Conservation (phyloP, 2,113 vertebrate species). For the Proterorhinus semilunaris region DNA sequence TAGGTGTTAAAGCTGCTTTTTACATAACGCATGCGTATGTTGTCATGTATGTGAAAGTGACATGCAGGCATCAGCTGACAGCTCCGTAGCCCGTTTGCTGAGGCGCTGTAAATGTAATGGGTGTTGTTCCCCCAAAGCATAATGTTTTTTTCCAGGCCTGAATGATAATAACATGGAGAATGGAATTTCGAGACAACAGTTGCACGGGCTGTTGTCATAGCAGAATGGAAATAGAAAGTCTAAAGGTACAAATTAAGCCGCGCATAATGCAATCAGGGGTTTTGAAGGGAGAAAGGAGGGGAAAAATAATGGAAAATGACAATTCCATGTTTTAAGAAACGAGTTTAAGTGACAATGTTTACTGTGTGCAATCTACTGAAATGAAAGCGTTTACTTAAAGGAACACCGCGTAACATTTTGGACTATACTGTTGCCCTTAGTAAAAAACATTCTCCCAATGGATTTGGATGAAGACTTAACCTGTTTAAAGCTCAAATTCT, state of each 20-base stretch:
- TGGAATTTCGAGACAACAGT: conserved; percentile 38
- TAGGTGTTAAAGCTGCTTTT: conserved; percentile 46
- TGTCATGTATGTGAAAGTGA: conserved; percentile 27
- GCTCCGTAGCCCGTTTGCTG: conserved; percentile 36
- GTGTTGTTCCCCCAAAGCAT: conserved; percentile 34
- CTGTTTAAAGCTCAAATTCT: no score
- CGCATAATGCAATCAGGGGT: conserved; percentile 3
- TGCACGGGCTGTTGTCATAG: conserved; percentile 18
- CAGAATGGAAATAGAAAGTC: conserved; percentile 14
- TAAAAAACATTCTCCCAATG: no score
- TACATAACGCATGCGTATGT: conserved; percentile 37
- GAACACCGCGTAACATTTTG: no score
- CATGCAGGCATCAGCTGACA: conserved; percentile 34
- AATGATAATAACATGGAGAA: conserved; percentile 49
- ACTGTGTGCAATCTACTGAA: not conserved
- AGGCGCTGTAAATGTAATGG: conserved; percentile 55
- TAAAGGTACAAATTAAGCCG: conserved; percentile 8
- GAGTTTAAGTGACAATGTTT: not conserved
- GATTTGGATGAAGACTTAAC: no score
- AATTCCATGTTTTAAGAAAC: not conserved
- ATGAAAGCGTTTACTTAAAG: not conserved
- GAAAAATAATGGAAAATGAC: conserved; percentile 1
- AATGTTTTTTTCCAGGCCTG: conserved; percentile 40
- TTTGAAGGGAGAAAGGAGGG: not conserved
- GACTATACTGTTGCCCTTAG: no score